Evolutionary conservation across 2,113 vertebrate genomes (phyloP).

Genomic region (Xiphias gladius): DNA sequence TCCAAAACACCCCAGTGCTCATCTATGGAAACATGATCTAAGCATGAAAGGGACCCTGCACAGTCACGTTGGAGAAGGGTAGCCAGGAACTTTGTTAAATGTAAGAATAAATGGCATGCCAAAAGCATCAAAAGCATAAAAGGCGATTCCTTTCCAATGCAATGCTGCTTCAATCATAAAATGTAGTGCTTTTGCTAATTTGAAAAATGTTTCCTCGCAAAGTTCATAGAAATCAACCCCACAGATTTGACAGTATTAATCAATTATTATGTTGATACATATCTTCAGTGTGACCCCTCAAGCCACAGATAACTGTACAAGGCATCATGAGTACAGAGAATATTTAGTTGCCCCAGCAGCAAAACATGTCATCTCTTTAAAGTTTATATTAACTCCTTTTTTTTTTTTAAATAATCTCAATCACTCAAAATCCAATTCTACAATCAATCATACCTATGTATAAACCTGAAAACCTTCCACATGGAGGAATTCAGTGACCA

Average conservation of each 20-base stretch:
- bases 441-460: constrained; percentile 90
- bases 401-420: constrained; percentile 81
- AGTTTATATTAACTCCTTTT: constrained; percentile 78
- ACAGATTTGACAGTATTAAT: constrained; percentile 85
- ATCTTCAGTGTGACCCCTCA: constrained; percentile 78
- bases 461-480: constrained; percentile 89
- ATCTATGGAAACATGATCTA: constrained; percentile 87
- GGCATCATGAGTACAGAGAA: constrained; percentile 81
- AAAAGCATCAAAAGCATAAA: constrained; percentile 90
- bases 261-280: constrained; percentile 64
- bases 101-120: constrained; percentile 93
- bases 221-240: constrained; percentile 81
- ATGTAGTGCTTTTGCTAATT: constrained; percentile 89
- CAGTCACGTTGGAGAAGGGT: constrained; percentile 92
- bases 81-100: constrained; percentile 87
- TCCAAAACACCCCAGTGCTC: constrained; percentile 48
- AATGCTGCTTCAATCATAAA: constrained; percentile 86
- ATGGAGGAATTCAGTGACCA: constrained; percentile 77
- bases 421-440: constrained; percentile 87
- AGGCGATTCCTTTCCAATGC: constrained; percentile 87
- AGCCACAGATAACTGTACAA: constrained; percentile 81
- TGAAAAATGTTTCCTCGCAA: constrained; percentile 88
- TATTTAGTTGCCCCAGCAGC: constrained; percentile 89
- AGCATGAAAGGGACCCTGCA: constrained; percentile 89
- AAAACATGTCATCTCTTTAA: constrained; percentile 78